Conservation (phyloP, 1,140 invertebrate species). For the Drosophila quadrilineata region DNA sequence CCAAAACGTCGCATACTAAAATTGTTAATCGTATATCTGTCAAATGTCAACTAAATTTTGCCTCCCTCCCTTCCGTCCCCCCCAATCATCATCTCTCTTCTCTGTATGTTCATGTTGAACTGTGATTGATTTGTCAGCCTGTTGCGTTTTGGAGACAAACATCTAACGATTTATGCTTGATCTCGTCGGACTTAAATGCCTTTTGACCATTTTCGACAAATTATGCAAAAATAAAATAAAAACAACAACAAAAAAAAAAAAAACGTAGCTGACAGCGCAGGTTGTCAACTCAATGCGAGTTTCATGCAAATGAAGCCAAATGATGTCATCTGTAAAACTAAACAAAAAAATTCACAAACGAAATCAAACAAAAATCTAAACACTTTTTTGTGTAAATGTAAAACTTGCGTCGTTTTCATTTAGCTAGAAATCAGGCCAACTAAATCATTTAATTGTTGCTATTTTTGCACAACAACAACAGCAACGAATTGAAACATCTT, state of each 20-base stretch:
- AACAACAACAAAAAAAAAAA: too few species aligned
- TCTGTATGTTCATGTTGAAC: too few species aligned
- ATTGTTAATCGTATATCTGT: constrained; percentile 24
- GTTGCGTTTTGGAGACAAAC: constrained; percentile 25
- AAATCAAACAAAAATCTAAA: too few species aligned
- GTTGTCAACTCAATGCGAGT: constrained; percentile 28
- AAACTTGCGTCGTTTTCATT: neutral
- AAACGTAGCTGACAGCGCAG: too few species aligned
- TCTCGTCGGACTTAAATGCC: constrained; percentile 52
- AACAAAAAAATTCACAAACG: too few species aligned
- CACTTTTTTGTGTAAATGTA: too few species aligned
- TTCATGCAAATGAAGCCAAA: constrained; percentile 21
- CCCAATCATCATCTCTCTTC: too few species aligned
- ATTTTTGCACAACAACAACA: constrained; percentile 55
- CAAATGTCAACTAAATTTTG: constrained; percentile 36
- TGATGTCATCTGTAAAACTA: neutral
- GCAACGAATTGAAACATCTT: constrained; percentile 70
- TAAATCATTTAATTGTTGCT: constrained; percentile 72
- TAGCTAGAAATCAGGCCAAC: constrained; percentile 65
- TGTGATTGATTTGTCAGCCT: constrained; percentile 73
- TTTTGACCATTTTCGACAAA: constrained; percentile 70
- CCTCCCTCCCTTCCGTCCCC: neutral
- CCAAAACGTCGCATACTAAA: too few species aligned
- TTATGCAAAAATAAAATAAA: constrained; percentile 61
- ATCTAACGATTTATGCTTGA: constrained; percentile 60